Evolutionary conservation across 2,113 vertebrate genomes (phyloP).

Genomic region (Petrocephalus zakoni): DNA sequence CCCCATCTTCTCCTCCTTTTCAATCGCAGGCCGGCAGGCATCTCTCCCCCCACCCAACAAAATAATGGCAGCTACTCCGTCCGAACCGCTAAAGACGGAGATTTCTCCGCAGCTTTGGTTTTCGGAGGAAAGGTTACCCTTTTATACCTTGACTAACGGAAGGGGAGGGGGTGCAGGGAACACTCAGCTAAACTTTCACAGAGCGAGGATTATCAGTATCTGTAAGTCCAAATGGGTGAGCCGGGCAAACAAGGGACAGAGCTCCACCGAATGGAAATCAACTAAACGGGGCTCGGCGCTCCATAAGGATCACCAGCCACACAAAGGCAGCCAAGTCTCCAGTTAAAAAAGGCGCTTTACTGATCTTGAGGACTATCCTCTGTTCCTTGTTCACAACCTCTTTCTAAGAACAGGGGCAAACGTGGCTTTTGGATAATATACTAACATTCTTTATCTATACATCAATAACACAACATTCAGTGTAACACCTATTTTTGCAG

Average conservation of each 20-base stretch:
- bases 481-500: not conserved
- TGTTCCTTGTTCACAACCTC: not conserved
- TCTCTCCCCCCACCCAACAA: not conserved
- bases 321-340: not conserved
- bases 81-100: not conserved
- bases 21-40: not conserved
- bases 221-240: not conserved
- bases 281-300: not conserved
- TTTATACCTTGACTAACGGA: not conserved
- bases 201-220: constrained; percentile 1
- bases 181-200: not conserved
- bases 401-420: not conserved
- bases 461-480: not conserved
- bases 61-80: not conserved
- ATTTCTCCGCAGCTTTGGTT: not conserved
- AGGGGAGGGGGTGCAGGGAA: not conserved
- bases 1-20: constrained; percentile 1
- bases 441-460: not conserved
- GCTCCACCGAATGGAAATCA: too few relatives aligned
- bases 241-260: not conserved
- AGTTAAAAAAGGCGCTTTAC: not conserved
- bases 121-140: not conserved
- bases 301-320: not conserved
- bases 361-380: not conserved
- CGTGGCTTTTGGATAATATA: not conserved